Evolutionary conservation across 2,888 invertebrate species (phyloP).

Genomic region (Molanna angustata): DNA sequence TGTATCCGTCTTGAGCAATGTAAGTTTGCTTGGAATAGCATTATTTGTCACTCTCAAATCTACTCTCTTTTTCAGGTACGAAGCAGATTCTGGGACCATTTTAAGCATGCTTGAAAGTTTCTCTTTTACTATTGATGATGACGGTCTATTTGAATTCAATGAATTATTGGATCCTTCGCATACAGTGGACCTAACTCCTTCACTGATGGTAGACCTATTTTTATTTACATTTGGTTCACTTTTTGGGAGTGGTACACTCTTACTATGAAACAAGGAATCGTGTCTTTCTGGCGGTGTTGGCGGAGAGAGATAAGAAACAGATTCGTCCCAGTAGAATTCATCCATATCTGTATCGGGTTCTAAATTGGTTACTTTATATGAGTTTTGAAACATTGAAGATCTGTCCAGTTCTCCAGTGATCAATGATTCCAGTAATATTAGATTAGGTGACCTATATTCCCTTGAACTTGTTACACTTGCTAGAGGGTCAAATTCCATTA

Average conservation of each 20-base stretch:
- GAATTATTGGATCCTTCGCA: slow-evolving; percentile 9
- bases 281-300: slow-evolving; percentile 62
- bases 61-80: slow-evolving; percentile 33
- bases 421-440: slow-evolving; percentile 63
- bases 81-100: slow-evolving; percentile 50
- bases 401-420: slow-evolving; percentile 68
- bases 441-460: slow-evolving; percentile 56
- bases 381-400: too few species aligned
- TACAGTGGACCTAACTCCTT: too few species aligned
- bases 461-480: slow-evolving; percentile 36
- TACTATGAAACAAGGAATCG: slow-evolving; percentile 59
- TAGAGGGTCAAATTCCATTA: slow-evolving; percentile 72
- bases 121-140: slow-evolving; percentile 32
- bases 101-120: slow-evolving; percentile 47
- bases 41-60: slow-evolving; percentile 5
- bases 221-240: slow-evolving; percentile 38
- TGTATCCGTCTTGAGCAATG: slow-evolving; percentile 48
- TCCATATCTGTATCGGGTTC: slow-evolving; percentile 44
- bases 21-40: slow-evolving; percentile 25
- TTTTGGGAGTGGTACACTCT: slow-evolving; percentile 38
- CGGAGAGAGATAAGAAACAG: slow-evolving; percentile 45
- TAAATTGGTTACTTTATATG: slow-evolving; percentile 37
- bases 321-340: slow-evolving; percentile 33
- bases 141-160: not conserved
- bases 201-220: slow-evolving; percentile 42